Evolutionary conservation across 2,113 vertebrate genomes (phyloP).

Genomic region (Hyperopisus bebe): DNA sequence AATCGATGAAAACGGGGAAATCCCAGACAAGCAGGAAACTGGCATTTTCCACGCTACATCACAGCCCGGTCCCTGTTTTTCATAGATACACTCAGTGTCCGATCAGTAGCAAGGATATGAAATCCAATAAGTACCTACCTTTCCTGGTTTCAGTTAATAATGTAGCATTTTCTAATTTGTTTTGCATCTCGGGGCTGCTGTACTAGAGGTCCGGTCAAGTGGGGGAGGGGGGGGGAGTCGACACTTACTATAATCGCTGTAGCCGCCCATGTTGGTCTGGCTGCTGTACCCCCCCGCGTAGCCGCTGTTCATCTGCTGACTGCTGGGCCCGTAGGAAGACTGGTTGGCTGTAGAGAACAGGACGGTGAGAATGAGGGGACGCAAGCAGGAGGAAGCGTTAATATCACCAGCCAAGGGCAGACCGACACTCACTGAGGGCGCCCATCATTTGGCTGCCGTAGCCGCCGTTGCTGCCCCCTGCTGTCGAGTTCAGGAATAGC

Average conservation of each 20-base stretch:
- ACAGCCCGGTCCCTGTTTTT: neutral
- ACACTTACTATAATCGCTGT: slow-evolving; percentile 61
- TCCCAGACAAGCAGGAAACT: neutral
- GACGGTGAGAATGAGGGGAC: neutral
- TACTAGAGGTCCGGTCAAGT: neutral
- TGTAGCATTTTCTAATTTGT: neutral
- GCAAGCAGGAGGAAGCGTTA: neutral
- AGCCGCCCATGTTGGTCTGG: slow-evolving; percentile 80
- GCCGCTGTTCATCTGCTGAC: slow-evolving; percentile 73
- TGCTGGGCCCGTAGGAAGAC: slow-evolving; percentile 73
- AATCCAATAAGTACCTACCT: neutral
- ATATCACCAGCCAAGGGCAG: too few species aligned
- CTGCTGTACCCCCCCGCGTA: slow-evolving; percentile 77
- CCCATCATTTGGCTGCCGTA: slow-evolving; percentile 95
- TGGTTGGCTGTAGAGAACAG: slow-evolving; percentile 59
- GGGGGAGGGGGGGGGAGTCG: neutral
- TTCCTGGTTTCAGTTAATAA: neutral
- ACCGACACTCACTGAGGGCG: slow-evolving; percentile 74
- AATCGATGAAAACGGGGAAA: neutral
- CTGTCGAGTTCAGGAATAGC: slow-evolving; percentile 96
- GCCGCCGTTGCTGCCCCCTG: slow-evolving; percentile 87
- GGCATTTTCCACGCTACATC: neutral
- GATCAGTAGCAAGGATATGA: neutral
- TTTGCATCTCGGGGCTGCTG: neutral
- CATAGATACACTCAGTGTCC: neutral